Base-by-base conservation (phyloP, 2,113 vertebrate genomes). In the Poeciliopsis turrubarensis region DNA sequence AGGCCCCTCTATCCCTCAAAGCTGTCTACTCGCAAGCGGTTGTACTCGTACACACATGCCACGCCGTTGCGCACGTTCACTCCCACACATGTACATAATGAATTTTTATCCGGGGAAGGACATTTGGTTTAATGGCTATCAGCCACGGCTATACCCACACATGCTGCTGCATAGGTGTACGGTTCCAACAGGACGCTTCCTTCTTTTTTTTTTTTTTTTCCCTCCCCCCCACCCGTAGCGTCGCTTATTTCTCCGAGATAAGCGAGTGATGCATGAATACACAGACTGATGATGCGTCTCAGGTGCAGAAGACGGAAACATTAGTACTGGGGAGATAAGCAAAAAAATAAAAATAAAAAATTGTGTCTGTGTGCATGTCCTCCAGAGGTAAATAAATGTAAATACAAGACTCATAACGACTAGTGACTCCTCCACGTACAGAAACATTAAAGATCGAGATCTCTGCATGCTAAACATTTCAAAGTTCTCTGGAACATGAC, bases 1-100 rank as follows among this genome's bases (percentile, higher is more conserved):
- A 89, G 87, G 86, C 79, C 81, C 79, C 90, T 86, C 75, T 81
- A 85, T 88, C 87, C 88, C 77, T 87, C 88, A 85, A 88, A 87
- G 79, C 87, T 82, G 81, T 81, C 87, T 81, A 65, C 79, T 80
- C 77, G 77, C 87, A 86, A 85, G 87, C 74, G 70, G 70, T 66
- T 41, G 39, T 27, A 77, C 75, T 79, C 66, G 57, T 13, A 64
- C 83, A 72, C 77, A 80, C 14, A 69, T 75, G 63, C 65, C 61
- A 25, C 30, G 67, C 11, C 60, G 73, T n/a, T 72, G 73, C 76
- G 29, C 69, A 60, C 57, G 62, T 68, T 72, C 32, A 3, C 85
- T 60, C 82, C 61, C 78, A 82, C 86, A 82, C 85, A 75, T 73
- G 37, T 75, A 68, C 72, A 77, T 84, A 90, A 91, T 91, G 82